Evolutionary conservation across 2,113 vertebrate species (phyloP).

Genomic region (Polypterus senegalus): DNA sequence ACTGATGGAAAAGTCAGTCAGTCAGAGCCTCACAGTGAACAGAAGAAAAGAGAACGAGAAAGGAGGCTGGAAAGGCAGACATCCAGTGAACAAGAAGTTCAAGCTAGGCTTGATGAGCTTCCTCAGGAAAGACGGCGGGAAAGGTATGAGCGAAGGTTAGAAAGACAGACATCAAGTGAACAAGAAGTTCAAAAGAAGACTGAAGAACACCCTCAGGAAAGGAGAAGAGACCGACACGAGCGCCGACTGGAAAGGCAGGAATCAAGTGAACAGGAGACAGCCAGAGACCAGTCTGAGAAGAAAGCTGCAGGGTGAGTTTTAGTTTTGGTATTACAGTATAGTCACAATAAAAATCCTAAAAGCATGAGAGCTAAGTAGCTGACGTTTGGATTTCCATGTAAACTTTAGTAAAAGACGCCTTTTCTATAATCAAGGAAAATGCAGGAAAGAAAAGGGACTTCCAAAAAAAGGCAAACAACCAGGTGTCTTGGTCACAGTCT

Average conservation of each 20-base stretch:
- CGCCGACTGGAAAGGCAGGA: constrained; percentile 64
- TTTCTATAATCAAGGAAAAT: too few relatives aligned
- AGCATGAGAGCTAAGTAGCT: too few relatives aligned
- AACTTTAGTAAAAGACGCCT: too few relatives aligned
- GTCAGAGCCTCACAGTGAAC: constrained; percentile 48
- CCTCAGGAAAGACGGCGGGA: constrained; percentile 54
- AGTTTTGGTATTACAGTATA: not conserved
- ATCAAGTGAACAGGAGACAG: constrained; percentile 73
- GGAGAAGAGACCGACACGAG: constrained; percentile 57
- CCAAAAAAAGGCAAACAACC: too few relatives aligned
- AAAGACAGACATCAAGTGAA: constrained; percentile 57
- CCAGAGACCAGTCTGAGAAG: constrained; percentile 49
- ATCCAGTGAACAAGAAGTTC: constrained; percentile 59
- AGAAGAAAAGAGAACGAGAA: constrained; percentile 27
- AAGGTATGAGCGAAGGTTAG: constrained; percentile 42
- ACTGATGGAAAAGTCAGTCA: constrained; percentile 44
- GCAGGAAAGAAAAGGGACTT: too few relatives aligned
- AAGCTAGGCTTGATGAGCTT: constrained; percentile 50
- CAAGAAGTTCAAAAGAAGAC: constrained; percentile 35
- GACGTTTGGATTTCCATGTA: too few relatives aligned
- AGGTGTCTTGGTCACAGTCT: too few relatives aligned
- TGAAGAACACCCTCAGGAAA: constrained; percentile 51
- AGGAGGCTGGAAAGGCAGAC: constrained; percentile 50
- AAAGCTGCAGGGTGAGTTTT: constrained; percentile 39
- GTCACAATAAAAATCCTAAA: not conserved